Evolutionary conservation across 1,140 invertebrate species (phyloP).

Genomic region (Apis laboriosa): DNA sequence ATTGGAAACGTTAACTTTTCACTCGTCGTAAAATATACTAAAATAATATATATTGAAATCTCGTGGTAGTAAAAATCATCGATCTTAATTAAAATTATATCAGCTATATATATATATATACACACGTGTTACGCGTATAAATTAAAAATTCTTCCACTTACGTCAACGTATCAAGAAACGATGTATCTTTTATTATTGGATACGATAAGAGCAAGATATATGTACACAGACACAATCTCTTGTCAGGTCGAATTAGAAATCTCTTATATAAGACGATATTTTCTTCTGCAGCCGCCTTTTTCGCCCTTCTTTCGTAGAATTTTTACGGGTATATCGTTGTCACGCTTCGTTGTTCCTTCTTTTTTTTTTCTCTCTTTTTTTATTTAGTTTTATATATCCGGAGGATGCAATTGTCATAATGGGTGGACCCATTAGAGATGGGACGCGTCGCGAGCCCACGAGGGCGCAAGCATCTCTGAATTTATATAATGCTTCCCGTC

Average conservation of each 20-base stretch:
- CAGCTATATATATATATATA: no score
- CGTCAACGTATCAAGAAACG: not conserved
- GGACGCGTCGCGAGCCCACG: slow-evolving; percentile 42
- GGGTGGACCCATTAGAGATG: slow-evolving; percentile 64
- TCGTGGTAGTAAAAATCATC: no score
- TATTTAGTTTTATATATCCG: slow-evolving; percentile 65
- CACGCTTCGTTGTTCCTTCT: slow-evolving; percentile 13
- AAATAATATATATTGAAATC: no score
- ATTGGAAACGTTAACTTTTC: no score
- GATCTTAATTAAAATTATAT: no score
- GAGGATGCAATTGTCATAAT: slow-evolving; percentile 74
- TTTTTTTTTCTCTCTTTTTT: slow-evolving; percentile 17
- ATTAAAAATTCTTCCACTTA: no score
- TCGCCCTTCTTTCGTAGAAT: not conserved
- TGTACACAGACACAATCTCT: no score
- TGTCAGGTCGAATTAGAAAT: not conserved
- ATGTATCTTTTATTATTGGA: no score
- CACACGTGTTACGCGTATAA: no score
- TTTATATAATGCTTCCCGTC: slow-evolving; percentile 68
- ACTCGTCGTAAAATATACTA: no score
- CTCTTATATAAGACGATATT: not conserved
- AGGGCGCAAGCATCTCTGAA: slow-evolving; percentile 26
- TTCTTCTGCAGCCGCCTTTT: not conserved
- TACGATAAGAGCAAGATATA: not conserved
- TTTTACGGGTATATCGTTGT: slow-evolving; percentile 26